A percentile compares a stretch with the other conserved stretches of the same genome.
phyloP scores from a whole-genome alignment of 2,888 invertebrate species.

The Thymelicus lineola region DNA sequence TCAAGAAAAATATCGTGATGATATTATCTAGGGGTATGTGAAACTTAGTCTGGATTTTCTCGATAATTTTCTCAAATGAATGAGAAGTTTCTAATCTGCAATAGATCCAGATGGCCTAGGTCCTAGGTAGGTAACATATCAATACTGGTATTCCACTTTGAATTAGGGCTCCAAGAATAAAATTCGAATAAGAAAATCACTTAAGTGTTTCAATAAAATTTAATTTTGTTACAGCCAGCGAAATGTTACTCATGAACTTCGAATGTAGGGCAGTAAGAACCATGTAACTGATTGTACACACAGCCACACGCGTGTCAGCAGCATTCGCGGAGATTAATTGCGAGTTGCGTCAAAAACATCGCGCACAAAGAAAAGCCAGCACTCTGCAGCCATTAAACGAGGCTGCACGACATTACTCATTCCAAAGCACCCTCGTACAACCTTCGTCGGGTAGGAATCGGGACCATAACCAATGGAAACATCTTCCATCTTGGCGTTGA shows the following conservation, averaged over 20 bases:
- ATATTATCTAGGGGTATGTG: no score
- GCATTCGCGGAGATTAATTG: constrained; percentile 35
- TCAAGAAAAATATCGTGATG: no score
- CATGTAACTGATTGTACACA: constrained; percentile 30
- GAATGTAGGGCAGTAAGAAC: constrained; percentile 27
- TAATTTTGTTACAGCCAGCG: background rate
- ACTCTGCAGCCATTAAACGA: constrained; percentile 32
- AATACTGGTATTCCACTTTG: no score
- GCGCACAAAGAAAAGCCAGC: constrained; percentile 28
- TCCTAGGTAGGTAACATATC: no score
- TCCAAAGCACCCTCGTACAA: constrained; percentile 26
- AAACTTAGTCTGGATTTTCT: no score
- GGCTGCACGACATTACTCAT: constrained; percentile 30
- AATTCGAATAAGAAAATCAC: background rate
- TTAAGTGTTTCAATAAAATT: background rate
- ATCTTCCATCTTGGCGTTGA: constrained; percentile 31
- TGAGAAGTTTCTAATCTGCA: no score
- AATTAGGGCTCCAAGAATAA: no score
- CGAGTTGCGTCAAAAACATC: constrained; percentile 35
- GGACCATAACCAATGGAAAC: constrained; percentile 32
- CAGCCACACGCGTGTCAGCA: constrained; percentile 30
- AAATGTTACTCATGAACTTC: constrained; percentile 17
- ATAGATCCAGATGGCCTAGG: no score
- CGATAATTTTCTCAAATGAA: no score
- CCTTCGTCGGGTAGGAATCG: constrained; percentile 24